These are phyloP conservation scores for Harmothoe impar DNA, from an alignment of 2,888 invertebrate species.

Conservation along the genomic window DNA sequence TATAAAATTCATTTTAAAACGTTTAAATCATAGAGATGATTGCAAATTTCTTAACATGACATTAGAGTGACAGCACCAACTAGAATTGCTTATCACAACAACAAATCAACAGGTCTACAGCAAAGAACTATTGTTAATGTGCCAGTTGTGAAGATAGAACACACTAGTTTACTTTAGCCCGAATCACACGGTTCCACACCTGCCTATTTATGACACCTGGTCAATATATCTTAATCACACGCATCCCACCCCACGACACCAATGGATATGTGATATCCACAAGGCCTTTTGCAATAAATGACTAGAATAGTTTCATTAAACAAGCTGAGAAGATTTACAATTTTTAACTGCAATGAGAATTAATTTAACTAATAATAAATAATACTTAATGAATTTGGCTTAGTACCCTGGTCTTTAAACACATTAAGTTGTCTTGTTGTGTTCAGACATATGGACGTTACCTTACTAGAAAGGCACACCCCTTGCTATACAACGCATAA, in stretches of 20 bases:
- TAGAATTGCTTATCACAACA: constrained; percentile 16
- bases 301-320: not conserved
- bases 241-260: not conserved
- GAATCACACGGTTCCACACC: too few relatives aligned
- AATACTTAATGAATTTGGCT: too few relatives aligned
- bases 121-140: not conserved
- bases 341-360: too few relatives aligned
- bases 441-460: too few relatives aligned
- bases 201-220: too few relatives aligned
- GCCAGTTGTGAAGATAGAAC: not conserved
- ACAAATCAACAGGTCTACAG: not conserved
- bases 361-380: too few relatives aligned
- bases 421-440: too few relatives aligned
- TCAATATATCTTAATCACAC: not conserved
- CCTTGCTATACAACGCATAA: too few relatives aligned
- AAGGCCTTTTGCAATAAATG: not conserved
- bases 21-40: not conserved
- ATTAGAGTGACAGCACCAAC: not conserved
- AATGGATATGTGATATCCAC: not conserved
- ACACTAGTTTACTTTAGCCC: not conserved
- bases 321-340: too few relatives aligned
- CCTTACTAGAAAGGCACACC: too few relatives aligned
- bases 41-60: not conserved
- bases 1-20: not conserved
- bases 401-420: too few relatives aligned